Evolutionary conservation across 1,140 invertebrate genomes (phyloP), one percentile per base, ranked within the genome.

Genomic region (Grapholita molesta): DNA sequence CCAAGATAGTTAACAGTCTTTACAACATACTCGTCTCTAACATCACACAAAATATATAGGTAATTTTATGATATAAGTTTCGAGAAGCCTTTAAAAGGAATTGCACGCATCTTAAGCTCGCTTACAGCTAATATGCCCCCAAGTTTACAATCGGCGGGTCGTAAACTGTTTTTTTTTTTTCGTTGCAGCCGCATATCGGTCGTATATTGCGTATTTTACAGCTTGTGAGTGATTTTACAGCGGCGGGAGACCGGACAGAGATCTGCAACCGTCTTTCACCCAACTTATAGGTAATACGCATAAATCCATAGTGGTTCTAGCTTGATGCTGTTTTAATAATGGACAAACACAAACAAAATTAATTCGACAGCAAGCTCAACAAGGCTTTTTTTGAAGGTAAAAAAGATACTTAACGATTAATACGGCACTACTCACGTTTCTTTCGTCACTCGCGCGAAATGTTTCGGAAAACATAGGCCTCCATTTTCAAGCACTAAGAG

Each of bases 171-270:
- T 86, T 84, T 84, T 83, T 82, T 86, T 81, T 69, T 25, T 32
- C 24, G n/a, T n/a, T n/a, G 12, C 18, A 30, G 55, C 64, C 71
- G 75, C 73, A 89, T 85, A 88, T 84, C 71, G 82, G 67, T 78
- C 79, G 77, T 90, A 90, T 90, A 89, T 87, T 77, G 82, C 84
- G 61, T 24, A 53, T 75, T 90, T 90, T 87, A 89, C 77, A 78
- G 73, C 83, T 84, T 85, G 83, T 85, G 86, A 89, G 86, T 84
- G 82, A 90, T 88, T 90, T 90, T 89, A 90, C 77, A 83, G 77
- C 77, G 42, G 5, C 21, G 32, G 18, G 64, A n/a, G 11, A 9
- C 11, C 5, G 42, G 12, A 25, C 7, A 12, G 25, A 30, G 55
- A n/a, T n/a, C n/a, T n/a, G n/a, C n/a, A n/a, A n/a, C n/a, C n/a